phyloP scores from a whole-genome alignment of 2,888 invertebrate genomes.

The Drosophila subsilvestris region DNA sequence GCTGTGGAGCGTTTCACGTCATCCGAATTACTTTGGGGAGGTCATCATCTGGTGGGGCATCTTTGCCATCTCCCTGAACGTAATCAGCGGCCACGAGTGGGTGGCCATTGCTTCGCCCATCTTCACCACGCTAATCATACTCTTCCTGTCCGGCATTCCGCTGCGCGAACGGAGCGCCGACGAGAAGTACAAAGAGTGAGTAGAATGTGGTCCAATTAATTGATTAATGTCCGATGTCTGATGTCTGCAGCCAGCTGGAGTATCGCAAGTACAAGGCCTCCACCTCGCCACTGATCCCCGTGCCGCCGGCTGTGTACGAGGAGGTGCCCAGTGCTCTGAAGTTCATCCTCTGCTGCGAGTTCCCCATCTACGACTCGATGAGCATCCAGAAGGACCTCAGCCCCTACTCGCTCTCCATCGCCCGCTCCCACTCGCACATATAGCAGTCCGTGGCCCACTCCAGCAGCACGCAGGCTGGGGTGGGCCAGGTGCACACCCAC shows the following conservation, averaged over 20 bases:
- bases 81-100: slow-evolving; percentile 94
- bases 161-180: slow-evolving; percentile 94
- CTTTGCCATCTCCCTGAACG: slow-evolving; percentile 94
- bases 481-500: slow-evolving; percentile 60
- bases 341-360: slow-evolving; percentile 94
- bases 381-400: slow-evolving; percentile 85
- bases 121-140: slow-evolving; percentile 93
- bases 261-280: slow-evolving; percentile 94
- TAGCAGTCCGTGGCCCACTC: slow-evolving; percentile 84
- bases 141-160: slow-evolving; percentile 96
- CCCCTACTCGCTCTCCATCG: slow-evolving; percentile 83
- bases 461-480: slow-evolving; percentile 78
- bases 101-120: slow-evolving; percentile 92
- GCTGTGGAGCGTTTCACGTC: slow-evolving; percentile 94
- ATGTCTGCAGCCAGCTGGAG: slow-evolving; percentile 88
- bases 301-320: slow-evolving; percentile 94
- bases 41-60: slow-evolving; percentile 97
- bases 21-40: slow-evolving; percentile 98
- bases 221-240: not conserved
- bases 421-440: slow-evolving; percentile 84
- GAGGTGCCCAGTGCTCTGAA: slow-evolving; percentile 93
- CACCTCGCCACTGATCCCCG: slow-evolving; percentile 94
- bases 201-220: slow-evolving; percentile 39
- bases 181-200: slow-evolving; percentile 94
- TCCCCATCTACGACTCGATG: slow-evolving; percentile 92